Evolutionary conservation across 2,113 vertebrate species (phyloP).

Genomic region (Microtus ochrogaster): DNA sequence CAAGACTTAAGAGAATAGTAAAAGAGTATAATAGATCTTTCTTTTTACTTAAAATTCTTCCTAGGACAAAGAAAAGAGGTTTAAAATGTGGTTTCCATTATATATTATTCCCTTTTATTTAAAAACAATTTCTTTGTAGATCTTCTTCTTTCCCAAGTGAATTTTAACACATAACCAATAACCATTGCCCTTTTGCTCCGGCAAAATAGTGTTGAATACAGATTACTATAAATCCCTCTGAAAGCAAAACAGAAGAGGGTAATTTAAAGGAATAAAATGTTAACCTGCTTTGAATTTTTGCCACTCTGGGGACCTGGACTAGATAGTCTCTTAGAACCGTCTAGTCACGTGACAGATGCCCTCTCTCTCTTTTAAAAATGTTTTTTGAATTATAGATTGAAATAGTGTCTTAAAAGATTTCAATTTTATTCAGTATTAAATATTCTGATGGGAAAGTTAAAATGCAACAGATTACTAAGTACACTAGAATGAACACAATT

Average conservation of each 20-base stretch:
- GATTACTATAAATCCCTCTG: conserved; percentile 52
- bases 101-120: conserved; percentile 27
- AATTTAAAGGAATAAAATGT: conserved; percentile 55
- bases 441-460: conserved; percentile 56
- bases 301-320: background rate
- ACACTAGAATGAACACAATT: conserved; percentile 17
- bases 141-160: conserved; percentile 58
- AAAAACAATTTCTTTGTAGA: background rate
- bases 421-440: conserved; percentile 41
- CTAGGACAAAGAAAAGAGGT: conserved; percentile 38
- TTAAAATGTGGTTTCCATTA: conserved; percentile 13
- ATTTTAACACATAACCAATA: conserved; percentile 34
- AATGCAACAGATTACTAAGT: conserved; percentile 47
- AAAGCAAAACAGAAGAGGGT: conserved; percentile 62
- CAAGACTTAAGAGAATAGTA: conserved; percentile 20
- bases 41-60: conserved; percentile 66
- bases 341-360: background rate
- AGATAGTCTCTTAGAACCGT: conserved; percentile 46
- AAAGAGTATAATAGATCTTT: conserved; percentile 31
- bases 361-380: conserved; percentile 55
- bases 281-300: conserved; percentile 65
- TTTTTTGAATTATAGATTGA: conserved; percentile 48
- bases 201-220: conserved; percentile 61
- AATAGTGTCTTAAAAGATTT: conserved; percentile 52
- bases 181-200: conserved; percentile 63